phyloP scores from a whole-genome alignment of 2,113 vertebrate genomes.

The Pituophis catenifer region DNA sequence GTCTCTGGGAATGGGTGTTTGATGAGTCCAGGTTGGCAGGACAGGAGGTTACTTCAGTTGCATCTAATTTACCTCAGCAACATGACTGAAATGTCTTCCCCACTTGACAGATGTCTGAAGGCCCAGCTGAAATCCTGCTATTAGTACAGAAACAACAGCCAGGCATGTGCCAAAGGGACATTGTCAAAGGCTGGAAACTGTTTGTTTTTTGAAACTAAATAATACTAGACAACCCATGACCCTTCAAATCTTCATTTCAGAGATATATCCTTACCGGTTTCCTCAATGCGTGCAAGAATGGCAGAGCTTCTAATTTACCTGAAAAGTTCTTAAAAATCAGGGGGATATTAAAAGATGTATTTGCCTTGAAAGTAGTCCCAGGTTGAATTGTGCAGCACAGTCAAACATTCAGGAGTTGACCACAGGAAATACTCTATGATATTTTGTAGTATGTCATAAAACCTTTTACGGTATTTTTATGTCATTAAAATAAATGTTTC shows the following conservation, averaged over 20 bases:
- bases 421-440: background rate
- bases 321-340: background rate
- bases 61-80: slow-evolving; percentile 7
- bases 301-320: background rate
- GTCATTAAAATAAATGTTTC: background rate
- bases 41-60: background rate
- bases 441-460: background rate
- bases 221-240: background rate
- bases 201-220: slow-evolving; percentile 28
- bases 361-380: background rate
- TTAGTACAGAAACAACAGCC: slow-evolving; percentile 16
- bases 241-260: background rate
- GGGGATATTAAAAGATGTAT: background rate
- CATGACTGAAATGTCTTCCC: slow-evolving; percentile 42
- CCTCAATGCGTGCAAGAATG: background rate
- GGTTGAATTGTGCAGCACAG: background rate
- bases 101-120: slow-evolving; percentile 36
- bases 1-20: background rate
- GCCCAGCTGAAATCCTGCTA: slow-evolving; percentile 48
- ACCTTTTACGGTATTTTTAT: background rate
- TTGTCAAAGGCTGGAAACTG: slow-evolving; percentile 33
- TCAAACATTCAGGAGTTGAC: background rate
- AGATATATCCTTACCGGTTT: background rate
- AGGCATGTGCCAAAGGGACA: slow-evolving; percentile 32
- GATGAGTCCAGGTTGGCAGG: background rate